These are phyloP conservation scores for Xanthia togata DNA, from an alignment of 2,888 invertebrate species.

Conservation along the genomic window DNA sequence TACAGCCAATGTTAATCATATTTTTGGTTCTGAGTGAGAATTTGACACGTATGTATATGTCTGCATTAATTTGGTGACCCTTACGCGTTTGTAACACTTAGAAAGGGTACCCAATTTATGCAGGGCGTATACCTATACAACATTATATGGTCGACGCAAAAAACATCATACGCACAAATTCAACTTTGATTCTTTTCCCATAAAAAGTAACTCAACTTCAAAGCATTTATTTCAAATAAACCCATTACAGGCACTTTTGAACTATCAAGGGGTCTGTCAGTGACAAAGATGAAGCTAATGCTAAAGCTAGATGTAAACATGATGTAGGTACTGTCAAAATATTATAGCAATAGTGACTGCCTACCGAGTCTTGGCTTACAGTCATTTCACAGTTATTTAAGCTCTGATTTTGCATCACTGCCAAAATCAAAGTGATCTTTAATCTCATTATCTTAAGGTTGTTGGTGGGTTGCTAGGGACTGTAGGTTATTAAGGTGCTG, in stretches of 20 bases:
- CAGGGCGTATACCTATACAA: neutral
- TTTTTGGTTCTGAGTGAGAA: constrained; percentile 20
- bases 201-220: neutral
- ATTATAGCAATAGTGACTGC: neutral
- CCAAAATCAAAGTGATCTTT: neutral
- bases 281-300: neutral
- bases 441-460: neutral
- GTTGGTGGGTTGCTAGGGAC: no score
- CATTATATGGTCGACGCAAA: neutral
- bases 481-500: neutral
- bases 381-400: neutral
- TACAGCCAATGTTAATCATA: constrained; percentile 24
- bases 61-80: constrained; percentile 43
- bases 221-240: no score
- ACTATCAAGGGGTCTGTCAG: neutral
- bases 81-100: constrained; percentile 20
- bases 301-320: neutral
- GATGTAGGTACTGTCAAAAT: neutral
- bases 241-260: neutral
- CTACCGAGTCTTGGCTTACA: neutral
- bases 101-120: constrained; percentile 28
- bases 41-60: constrained; percentile 7
- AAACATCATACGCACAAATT: neutral
- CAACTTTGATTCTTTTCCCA: neutral
- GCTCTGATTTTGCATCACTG: no score